phyloP scores from a whole-genome alignment of 2,888 invertebrate species.

The Drosophila diplacantha region DNA sequence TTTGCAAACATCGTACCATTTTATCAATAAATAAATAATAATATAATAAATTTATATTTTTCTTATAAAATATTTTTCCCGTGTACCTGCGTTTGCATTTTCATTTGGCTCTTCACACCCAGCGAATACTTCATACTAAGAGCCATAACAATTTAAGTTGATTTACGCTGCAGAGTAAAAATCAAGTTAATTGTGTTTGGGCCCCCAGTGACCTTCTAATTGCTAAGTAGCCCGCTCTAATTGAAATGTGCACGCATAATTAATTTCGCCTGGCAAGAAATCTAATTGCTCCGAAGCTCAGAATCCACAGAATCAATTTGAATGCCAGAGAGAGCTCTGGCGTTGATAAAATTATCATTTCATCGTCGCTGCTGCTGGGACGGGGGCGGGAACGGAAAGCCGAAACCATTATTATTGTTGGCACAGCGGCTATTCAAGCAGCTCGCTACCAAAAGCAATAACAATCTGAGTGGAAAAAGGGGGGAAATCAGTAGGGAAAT shows the following conservation, averaged over 20 bases:
- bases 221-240: conserved; percentile 42
- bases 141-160: conserved; percentile 58
- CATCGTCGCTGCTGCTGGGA: background rate
- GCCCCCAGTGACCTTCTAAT: conserved; percentile 36
- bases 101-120: conserved; percentile 27
- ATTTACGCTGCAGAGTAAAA: conserved; percentile 51
- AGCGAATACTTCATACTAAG: conserved; percentile 48
- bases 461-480: conserved; percentile 36
- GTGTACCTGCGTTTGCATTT: conserved; percentile 11
- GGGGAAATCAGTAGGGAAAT: background rate
- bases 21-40: too few species aligned
- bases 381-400: background rate
- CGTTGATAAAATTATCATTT: conserved; percentile 50
- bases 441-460: conserved; percentile 54
- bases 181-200: conserved; percentile 40
- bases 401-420: conserved; percentile 61
- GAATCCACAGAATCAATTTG: conserved; percentile 52
- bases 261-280: conserved; percentile 50
- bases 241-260: conserved; percentile 66
- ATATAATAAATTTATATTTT: background rate
- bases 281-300: conserved; percentile 51
- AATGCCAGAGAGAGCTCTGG: conserved; percentile 14
- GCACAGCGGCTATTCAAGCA: conserved; percentile 56
- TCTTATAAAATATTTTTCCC: background rate
- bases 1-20: background rate